A percentile compares a stretch with the other conserved stretches of the same genome.
Conservation (phyloP, 2,113 vertebrate genomes). For the Phyllostomus hastatus region DNA sequence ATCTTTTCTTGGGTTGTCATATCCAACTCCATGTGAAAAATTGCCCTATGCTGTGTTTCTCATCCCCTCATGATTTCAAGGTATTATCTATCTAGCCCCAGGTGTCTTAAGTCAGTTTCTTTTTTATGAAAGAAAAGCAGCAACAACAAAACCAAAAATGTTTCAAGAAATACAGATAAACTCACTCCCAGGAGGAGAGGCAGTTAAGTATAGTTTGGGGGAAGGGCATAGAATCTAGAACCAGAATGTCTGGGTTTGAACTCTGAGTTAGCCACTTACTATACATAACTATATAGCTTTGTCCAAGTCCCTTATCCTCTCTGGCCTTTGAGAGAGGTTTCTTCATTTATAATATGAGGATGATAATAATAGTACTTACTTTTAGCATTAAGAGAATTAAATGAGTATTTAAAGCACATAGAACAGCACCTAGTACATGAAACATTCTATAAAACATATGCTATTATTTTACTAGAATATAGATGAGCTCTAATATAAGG, state of each 20-base stretch:
- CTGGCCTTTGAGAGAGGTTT: background rate
- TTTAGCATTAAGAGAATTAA: background rate
- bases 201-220: background rate
- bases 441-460: background rate
- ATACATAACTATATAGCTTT: background rate
- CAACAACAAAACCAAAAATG: background rate
- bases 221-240: background rate
- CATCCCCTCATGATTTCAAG: background rate
- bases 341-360: background rate
- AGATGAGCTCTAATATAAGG: background rate
- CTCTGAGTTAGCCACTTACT: background rate
- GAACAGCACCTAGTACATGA: background rate
- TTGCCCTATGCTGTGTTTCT: background rate
- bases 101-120: background rate
- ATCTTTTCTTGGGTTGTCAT: background rate
- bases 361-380: background rate
- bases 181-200: background rate
- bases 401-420: background rate
- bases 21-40: background rate
- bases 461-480: background rate
- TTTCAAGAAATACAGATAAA: conserved; percentile 3
- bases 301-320: background rate
- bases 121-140: background rate
- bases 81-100: background rate
- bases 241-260: background rate